Evolutionary conservation across 2,888 invertebrate genomes (phyloP).

Genomic region (Torymus texanus): DNA sequence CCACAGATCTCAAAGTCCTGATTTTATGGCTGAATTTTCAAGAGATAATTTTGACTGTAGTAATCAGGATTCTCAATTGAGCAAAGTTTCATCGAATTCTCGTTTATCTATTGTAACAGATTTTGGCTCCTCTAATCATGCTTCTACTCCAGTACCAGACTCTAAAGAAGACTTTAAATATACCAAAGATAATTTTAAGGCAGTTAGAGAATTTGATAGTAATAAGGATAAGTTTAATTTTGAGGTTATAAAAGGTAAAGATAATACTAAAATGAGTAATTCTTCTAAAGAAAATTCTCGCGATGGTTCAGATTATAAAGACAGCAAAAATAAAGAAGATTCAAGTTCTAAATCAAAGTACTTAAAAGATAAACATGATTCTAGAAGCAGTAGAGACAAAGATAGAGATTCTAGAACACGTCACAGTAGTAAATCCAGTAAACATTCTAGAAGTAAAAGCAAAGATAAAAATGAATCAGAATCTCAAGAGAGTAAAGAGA

Average conservation of each 20-base stretch:
- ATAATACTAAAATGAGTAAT: slow-evolving; percentile 60
- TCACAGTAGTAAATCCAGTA: slow-evolving; percentile 62
- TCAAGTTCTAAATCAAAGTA: slow-evolving; percentile 61
- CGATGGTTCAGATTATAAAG: slow-evolving; percentile 65
- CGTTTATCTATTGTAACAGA: slow-evolving; percentile 77
- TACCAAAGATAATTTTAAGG: slow-evolving; percentile 68
- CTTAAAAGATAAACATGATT: slow-evolving; percentile 59
- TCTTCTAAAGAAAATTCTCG: slow-evolving; percentile 69
- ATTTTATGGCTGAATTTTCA: slow-evolving; percentile 71
- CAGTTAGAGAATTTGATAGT: slow-evolving; percentile 66
- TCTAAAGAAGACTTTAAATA: slow-evolving; percentile 65
- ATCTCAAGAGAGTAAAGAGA: slow-evolving; percentile 62
- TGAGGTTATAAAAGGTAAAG: slow-evolving; percentile 67
- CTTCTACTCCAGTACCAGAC: slow-evolving; percentile 68
- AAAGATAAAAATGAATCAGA: slow-evolving; percentile 61
- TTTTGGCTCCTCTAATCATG: slow-evolving; percentile 75
- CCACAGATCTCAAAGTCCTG: slow-evolving; percentile 75
- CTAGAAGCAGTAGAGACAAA: slow-evolving; percentile 59
- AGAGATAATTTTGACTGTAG: slow-evolving; percentile 71
- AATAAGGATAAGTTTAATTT: slow-evolving; percentile 63
- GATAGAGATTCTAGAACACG: slow-evolving; percentile 62
- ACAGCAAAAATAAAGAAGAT: slow-evolving; percentile 60
- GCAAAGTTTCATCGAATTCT: slow-evolving; percentile 80
- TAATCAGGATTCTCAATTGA: slow-evolving; percentile 80
- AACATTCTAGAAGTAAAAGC: slow-evolving; percentile 61